Base-by-base conservation (phyloP, 1,140 invertebrate species). In the Stenopsyche tienmushanensis region DNA sequence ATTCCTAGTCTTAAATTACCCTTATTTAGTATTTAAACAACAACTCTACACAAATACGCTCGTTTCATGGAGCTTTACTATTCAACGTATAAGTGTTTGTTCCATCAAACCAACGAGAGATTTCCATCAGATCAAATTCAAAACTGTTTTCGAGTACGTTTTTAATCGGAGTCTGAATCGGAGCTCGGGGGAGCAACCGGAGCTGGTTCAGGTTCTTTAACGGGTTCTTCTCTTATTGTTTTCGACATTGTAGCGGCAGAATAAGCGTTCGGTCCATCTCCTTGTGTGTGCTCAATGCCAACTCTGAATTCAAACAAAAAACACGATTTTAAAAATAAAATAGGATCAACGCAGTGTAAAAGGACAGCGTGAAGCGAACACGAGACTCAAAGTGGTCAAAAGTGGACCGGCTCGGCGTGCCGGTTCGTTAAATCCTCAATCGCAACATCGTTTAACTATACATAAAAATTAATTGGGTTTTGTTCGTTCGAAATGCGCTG, bases 261-360 rank as follows among this genome's bases (percentile, higher is more conserved):
- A 75, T 93, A 93, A 44, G 90, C 89, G 66, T 86, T 86, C 71
- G 88, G 87, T 53, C 85, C 83, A 74, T 88, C 85, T 2, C 88
- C 90, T 70, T 89, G 85, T 50, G 89, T 90, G 71, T 91, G 90
- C 73, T 93, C 90, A 73, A 94, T 93, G 71, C 89, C 91, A 72
- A 93, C 90, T 72, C 90, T 92, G 20, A 64, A 67, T 60, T 2
- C 29, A 59, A n/a, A 23, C 57, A 18, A 54, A n/a, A 29, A 9
- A 54, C n/a, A 24, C 18, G n/a, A 10, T 9, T 44, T 17, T 18
- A 49, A 17, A 25, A 63, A 64, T 29, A 49, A 21, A 39, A 49
- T 53, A 65, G 52, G 23, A 1, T 52, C 18, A 47, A 47, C 18
- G 10, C 24, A 57, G 17, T 25, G 41, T 52, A n/a, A n/a, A n/a